A percentile compares a stretch with the other conserved stretches of the same genome.
These are phyloP conservation scores for Muscicapa adusta DNA, from an alignment of 2,113 vertebrate species.

Conservation along the genomic window DNA sequence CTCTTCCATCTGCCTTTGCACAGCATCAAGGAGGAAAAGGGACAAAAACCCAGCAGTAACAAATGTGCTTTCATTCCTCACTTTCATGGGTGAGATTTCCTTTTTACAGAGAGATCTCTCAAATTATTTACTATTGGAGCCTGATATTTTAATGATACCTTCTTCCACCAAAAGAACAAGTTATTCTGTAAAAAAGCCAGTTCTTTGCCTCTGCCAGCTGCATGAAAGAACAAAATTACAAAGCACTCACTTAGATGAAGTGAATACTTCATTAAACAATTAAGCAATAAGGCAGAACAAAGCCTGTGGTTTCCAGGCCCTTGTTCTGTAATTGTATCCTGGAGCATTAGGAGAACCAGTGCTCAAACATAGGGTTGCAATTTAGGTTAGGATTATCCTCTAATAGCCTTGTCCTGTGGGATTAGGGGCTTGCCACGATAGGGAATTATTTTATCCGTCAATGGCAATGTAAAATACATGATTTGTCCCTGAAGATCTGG, in stretches of 20 bases:
- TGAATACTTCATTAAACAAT: constrained; percentile 68
- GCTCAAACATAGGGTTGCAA: background rate
- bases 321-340: constrained; percentile 47
- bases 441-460: background rate
- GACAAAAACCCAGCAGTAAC: background rate
- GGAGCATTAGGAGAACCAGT: constrained; percentile 16
- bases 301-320: constrained; percentile 53
- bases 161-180: constrained; percentile 29
- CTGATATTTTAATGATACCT: background rate
- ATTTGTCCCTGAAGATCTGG: background rate
- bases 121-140: background rate
- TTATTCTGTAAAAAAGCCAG: constrained; percentile 42
- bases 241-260: constrained; percentile 59
- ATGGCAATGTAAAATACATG: background rate
- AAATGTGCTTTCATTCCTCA: background rate
- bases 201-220: constrained; percentile 32
- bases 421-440: background rate
- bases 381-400: constrained; percentile 49
- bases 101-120: background rate
- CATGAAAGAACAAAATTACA: constrained; percentile 38
- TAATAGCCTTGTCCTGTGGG: constrained; percentile 10
- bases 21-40: background rate
- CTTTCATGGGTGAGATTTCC: background rate
- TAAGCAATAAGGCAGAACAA: constrained; percentile 65
- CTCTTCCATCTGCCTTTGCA: background rate